Conservation (phyloP, 2,113 vertebrate genomes). For the Carassius auratus region DNA sequence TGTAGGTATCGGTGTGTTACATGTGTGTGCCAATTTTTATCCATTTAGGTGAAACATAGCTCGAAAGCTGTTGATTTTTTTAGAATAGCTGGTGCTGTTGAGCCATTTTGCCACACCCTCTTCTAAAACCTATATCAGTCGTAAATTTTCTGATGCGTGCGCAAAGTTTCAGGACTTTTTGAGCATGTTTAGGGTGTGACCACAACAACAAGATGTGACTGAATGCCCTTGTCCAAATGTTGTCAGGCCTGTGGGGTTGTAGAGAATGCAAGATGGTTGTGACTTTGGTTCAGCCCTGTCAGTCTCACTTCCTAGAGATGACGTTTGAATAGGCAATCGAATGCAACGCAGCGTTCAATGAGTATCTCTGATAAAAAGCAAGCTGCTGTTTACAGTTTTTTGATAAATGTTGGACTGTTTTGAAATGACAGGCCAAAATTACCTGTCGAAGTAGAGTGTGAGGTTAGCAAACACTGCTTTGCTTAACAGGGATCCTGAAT, state of each 20-base stretch:
- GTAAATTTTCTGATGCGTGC: no score
- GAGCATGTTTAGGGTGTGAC: slow-evolving; percentile 12
- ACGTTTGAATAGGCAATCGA: slow-evolving; percentile 72
- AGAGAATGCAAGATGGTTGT: slow-evolving; percentile 51
- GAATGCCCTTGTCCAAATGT: slow-evolving; percentile 74
- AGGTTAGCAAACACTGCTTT: slow-evolving; percentile 31
- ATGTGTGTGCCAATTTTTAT: no score
- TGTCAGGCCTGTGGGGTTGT: slow-evolving; percentile 68
- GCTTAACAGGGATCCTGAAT: slow-evolving; percentile 54
- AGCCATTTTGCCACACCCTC: no score
- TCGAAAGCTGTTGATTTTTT: no score
- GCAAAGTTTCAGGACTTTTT: no score
- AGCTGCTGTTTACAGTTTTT: slow-evolving; percentile 55
- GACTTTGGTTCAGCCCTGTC: slow-evolving; percentile 72
- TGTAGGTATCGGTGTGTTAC: no score
- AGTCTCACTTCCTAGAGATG: slow-evolving; percentile 72
- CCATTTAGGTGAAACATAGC: no score
- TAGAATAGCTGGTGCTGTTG: no score
- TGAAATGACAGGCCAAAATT: slow-evolving; percentile 72
- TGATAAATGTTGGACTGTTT: slow-evolving; percentile 73
- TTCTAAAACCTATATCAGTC: no score
- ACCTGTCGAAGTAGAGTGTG: slow-evolving; percentile 60
- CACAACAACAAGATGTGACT: slow-evolving; percentile 77
- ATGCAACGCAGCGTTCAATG: slow-evolving; percentile 64
- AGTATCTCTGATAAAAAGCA: slow-evolving; percentile 63